Evolutionary conservation across 2,888 invertebrate genomes (phyloP), one percentile per base, ranked within the genome.

Genomic region (Synergus gifuensis): DNA sequence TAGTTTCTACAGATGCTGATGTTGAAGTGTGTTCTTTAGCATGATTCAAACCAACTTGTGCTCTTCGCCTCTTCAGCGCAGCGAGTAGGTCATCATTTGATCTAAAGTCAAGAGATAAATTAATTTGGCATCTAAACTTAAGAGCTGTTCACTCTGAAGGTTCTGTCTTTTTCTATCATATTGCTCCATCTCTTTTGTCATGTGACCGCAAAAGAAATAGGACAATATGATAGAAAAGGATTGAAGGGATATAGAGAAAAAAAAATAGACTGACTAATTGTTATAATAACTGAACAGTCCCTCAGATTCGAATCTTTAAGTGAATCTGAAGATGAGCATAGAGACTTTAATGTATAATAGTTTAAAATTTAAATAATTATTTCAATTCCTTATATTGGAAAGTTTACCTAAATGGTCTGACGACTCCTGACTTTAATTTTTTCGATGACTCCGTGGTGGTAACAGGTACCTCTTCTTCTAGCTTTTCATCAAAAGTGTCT

Each of bases 31-130:
- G 49, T 22, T 90, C 90, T 36, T 85, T 83, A n/a, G 87, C 62
- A 58, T 88, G 88, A 46, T 82, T 93, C 94, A 94, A 94, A 90
- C 94, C 94, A 84, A 94, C 95, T 90, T 96, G 95, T 82, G 95
- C 95, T 86, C 96, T 94, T 88, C 96, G 94, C 87, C 95, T 95
- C 91, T 96, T 96, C 80, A 96, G 92, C 0, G 96, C 94, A 78
- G 95, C 96, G 67, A 96, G 92, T 44, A 96, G 93, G 87, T 96
- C 96, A 80, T 96, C 95, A 92, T 96, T 96, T 88, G 96, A 96
- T 87, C 96, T 91, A 16, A 36, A 36, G n/a, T 9, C 28, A 28
- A 28, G 3, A 28, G 28, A 28, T 28, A 28, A 28, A 28, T 28
- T 28, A 28, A 3, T 28, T 28, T 28, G 3, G 28, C 3, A 28